A percentile compares a stretch with the other conserved stretches of the same genome.
Conservation (phyloP, 2,888 invertebrate species). For the Melanargia galathea region DNA sequence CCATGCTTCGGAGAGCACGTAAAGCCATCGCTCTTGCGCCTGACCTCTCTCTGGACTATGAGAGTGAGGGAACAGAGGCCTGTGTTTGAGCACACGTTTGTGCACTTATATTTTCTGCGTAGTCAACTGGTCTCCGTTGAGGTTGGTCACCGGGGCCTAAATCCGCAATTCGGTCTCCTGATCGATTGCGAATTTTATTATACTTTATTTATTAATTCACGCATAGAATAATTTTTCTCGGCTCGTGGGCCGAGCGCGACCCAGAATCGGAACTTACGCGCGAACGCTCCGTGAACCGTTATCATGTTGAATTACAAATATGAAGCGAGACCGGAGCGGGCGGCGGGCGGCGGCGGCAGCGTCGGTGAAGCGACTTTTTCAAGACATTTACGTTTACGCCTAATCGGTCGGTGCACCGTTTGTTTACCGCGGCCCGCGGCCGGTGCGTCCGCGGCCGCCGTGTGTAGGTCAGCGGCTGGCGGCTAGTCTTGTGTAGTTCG, state of each 20-base stretch:
- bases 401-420: constrained; percentile 81
- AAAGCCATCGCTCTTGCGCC: too few relatives aligned
- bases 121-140: too few relatives aligned
- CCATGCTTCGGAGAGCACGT: too few relatives aligned
- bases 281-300: constrained; percentile 72
- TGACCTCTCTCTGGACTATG: too few relatives aligned
- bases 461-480: constrained; percentile 74
- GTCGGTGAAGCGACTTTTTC: constrained; percentile 53
- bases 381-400: constrained; percentile 55
- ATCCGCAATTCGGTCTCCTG: too few relatives aligned
- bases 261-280: constrained; percentile 62
- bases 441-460: constrained; percentile 59
- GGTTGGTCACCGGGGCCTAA: too few relatives aligned
- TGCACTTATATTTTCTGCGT: too few relatives aligned
- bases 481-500: too few relatives aligned
- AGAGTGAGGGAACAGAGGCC: too few relatives aligned
- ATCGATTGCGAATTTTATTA: too few relatives aligned
- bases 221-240: constrained; percentile 30
- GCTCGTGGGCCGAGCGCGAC: constrained; percentile 65
- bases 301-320: constrained; percentile 77
- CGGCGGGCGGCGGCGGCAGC: constrained; percentile 50
- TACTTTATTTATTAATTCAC: background rate
- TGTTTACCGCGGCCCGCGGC: constrained; percentile 75
- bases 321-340: constrained; percentile 51
- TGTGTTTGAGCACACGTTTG: too few relatives aligned